Base-by-base conservation (phyloP, 2,113 vertebrate species). In the Carettochelys insculpta region DNA sequence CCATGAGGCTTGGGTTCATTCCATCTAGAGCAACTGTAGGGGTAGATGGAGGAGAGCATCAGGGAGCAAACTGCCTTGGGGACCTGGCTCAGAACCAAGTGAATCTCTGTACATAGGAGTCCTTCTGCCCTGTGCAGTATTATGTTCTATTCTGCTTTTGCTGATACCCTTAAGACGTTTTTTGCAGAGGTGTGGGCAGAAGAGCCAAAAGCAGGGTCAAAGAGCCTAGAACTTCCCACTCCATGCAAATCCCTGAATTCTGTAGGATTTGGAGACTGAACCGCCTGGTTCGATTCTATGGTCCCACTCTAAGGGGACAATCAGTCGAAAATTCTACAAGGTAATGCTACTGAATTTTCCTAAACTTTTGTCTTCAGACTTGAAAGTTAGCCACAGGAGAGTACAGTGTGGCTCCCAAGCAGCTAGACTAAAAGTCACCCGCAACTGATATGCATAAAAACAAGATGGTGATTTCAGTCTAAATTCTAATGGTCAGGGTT, bases 1-100 rank as follows among this genome's bases (percentile, higher is more conserved):
- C 78, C 19, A 2, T 10, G n/a, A 27, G n/a, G 29, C n/a, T 22
- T 27, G 0, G 0, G 7, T 22, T 86, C 4, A 6, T 50, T 29
- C 34, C 27, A 27, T 24, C 52, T 53, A 22, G n/a, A 77, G 90
- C 43, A 27, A 19, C 17, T 47, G 2, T 11, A 77, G 31, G 41
- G 85, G 24, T 82, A 80, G 73, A 47, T 31, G 77, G 78, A 38
- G 76, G 87, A 87, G 82, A 50, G 51, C 77, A n/a, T 65, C 61
- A 19, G 61, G 22, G 47, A 51, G n/a, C 13, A 68, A 19, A 48
- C 78, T 45, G 9, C 80, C 2, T 34, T 77, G 77, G 38, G 14
- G 80, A 79, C 31, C 2, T 78, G 90, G 11, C 50, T 85, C 84
- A 80, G 56, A 61, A 61, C 58, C 24, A 68, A 41, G 20, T 31